Conservation (phyloP, 2,113 vertebrate genomes). For the Dendrocopos noguchii region DNA sequence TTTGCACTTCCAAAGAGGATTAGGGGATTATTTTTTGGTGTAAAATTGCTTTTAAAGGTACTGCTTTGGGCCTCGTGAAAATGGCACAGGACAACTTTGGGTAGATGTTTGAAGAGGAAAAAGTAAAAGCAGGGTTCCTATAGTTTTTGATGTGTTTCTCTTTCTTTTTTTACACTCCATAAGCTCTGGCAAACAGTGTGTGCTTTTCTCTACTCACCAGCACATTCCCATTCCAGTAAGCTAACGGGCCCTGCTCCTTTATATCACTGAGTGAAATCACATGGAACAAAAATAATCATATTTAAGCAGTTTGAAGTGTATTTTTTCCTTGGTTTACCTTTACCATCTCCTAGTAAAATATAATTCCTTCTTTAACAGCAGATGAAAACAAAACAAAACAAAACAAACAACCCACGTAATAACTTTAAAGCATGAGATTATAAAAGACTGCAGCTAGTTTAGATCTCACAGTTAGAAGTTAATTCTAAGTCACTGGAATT, state of each 20-base stretch:
- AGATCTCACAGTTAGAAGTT: constrained; percentile 77
- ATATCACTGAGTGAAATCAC: constrained; percentile 51
- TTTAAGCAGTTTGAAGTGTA: constrained; percentile 54
- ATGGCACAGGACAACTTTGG: background rate
- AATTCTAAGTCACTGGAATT: constrained; percentile 82
- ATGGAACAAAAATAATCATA: constrained; percentile 68
- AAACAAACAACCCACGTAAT: constrained; percentile 15
- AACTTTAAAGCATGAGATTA: constrained; percentile 66
- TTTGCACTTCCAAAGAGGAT: rapidly evolving
- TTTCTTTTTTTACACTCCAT: background rate
- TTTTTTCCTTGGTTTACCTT: constrained; percentile 73
- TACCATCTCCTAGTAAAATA: constrained; percentile 70
- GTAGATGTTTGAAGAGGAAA: background rate
- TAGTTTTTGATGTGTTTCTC: background rate
- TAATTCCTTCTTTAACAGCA: constrained; percentile 71
- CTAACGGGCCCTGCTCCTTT: constrained; percentile 3
- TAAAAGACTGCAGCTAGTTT: constrained; percentile 76
- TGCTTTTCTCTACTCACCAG: background rate
- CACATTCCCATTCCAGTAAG: constrained; percentile 2
- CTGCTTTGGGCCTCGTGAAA: background rate
- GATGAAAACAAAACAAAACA: background rate
- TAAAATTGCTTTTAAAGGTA: background rate
- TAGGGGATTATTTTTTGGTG: too few species aligned
- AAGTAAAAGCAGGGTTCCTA: background rate
- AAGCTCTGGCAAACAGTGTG: background rate